These are phyloP conservation scores for Torymus auratus DNA, from an alignment of 2,888 invertebrate genomes.

Conservation along the genomic window DNA sequence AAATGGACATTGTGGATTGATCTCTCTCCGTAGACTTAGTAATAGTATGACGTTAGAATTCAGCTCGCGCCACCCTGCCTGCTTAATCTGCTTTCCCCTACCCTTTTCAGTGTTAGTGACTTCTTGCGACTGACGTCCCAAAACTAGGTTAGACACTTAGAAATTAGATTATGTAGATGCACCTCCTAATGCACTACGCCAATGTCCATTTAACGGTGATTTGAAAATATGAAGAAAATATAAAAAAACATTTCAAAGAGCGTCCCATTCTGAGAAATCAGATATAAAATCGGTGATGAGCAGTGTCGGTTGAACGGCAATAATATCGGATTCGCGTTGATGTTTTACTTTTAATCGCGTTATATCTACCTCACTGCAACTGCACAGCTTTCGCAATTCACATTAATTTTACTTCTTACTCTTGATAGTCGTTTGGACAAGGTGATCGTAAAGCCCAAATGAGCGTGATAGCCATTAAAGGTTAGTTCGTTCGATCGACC, in stretches of 20 bases:
- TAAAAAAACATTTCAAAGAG: conserved; percentile 51
- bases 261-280: conserved; percentile 72
- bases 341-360: not conserved
- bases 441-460: not conserved
- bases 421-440: not conserved
- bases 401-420: conserved; percentile 5
- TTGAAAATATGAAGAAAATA: conserved; percentile 17
- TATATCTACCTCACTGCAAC: conserved; percentile 43
- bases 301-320: conserved; percentile 67
- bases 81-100: conserved; percentile 61
- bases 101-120: conserved; percentile 43
- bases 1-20: conserved; percentile 75
- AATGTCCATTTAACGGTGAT: conserved; percentile 75
- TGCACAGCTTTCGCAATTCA: conserved; percentile 31
- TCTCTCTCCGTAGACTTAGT: conserved; percentile 67
- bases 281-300: conserved; percentile 65
- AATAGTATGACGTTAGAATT: conserved; percentile 25
- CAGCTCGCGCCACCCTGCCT: conserved; percentile 61
- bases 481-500: conserved; percentile 62
- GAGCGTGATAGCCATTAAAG: not conserved
- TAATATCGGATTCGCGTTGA: conserved; percentile 7
- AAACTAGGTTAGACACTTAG: conserved; percentile 59
- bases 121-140: conserved; percentile 59
- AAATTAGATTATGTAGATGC: conserved; percentile 62
- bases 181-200: conserved; percentile 70